phyloP scores from a whole-genome alignment of 2,888 invertebrate genomes.

The Biston stratarius region DNA sequence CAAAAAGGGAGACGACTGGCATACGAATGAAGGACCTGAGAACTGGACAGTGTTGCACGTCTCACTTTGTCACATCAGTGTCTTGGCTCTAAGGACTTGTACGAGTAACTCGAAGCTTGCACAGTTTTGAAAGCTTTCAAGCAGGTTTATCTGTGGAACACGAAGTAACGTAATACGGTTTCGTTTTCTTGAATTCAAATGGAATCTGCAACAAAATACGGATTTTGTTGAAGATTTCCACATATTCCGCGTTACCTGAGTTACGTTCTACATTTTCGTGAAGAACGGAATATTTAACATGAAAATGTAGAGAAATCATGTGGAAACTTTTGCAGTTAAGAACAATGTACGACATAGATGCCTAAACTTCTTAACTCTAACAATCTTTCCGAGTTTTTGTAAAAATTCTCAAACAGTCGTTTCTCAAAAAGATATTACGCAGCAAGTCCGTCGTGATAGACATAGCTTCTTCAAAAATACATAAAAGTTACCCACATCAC shows the following conservation, averaged over 20 bases:
- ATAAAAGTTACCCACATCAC: constrained; percentile 20
- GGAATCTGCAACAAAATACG: constrained; percentile 43
- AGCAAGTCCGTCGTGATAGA: constrained; percentile 19
- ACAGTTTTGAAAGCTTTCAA: constrained; percentile 38
- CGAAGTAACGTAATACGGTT: constrained; percentile 43
- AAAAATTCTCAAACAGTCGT: constrained; percentile 14
- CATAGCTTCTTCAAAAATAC: constrained; percentile 10
- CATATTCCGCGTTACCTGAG: constrained; percentile 15
- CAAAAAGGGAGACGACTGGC: constrained; percentile 46
- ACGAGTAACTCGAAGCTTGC: constrained; percentile 34
- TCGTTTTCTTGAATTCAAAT: constrained; percentile 42
- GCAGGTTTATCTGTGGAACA: constrained; percentile 39
- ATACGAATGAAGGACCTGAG: constrained; percentile 57
- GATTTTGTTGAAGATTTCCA: constrained; percentile 32
- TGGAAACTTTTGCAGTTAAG: constrained; percentile 23
- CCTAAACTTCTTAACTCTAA: constrained; percentile 8
- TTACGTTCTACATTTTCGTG: constrained; percentile 25
- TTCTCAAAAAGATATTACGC: constrained; percentile 19
- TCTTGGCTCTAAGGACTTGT: constrained; percentile 31
- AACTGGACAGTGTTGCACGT: constrained; percentile 42
- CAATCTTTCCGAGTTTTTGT: constrained; percentile 13
- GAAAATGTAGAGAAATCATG: constrained; percentile 30
- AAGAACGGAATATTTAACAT: constrained; percentile 25
- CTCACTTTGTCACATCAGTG: constrained; percentile 49
- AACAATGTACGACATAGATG: constrained; percentile 13